Base-by-base conservation (phyloP, 2,797 vertebrate genomes). In the Sebastes umbrosus region DNA sequence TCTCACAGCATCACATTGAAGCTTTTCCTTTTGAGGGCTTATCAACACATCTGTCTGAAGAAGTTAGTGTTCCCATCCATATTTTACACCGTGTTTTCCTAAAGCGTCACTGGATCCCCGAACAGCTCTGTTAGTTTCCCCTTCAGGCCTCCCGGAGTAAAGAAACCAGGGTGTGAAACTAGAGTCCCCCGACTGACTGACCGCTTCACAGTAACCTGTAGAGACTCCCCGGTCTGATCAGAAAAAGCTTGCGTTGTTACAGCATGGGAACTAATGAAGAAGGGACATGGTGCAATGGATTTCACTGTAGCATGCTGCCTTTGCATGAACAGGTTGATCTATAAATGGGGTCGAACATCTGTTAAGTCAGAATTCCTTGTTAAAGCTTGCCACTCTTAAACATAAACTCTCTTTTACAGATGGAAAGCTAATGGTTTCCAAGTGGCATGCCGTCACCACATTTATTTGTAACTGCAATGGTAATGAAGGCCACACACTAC, bases 41-140 rank as follows among this genome's bases (percentile, higher is more conserved):
- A 93, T 93, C 93, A 92, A 93, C 91, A 94, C 94, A 95, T 90
- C 90, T 94, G 95, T 94, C 95, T 75, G 66, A 67, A 79, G 60
- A 71, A 75, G 89, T 95, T 95, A 95, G 92, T 14, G 74, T 89
- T 94, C 87, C 84, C 93, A 94, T 95, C 88, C 91, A 93, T 95
- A 93, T 73, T 94, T 87, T 88, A 92, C 83, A 83, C 89, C 67
- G 3, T 94, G 93, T 95, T 95, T 95, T 93, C 84, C 88, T 87
- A 87, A 90, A 86, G 84, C 24, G 91, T 92, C 92, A 94, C 88
- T 72, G 83, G 94, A 95, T 94, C 93, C 93, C 83, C 1, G 34
- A 84, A 84, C 69, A 69, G 70, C 67, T 77, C 77, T 12, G 59
- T 69, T 69, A 74, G 82, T 79, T 85, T 88, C 86, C 86, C 86